Percentiles rank a stretch among this genome's conserved stretches.
phyloP scores from a whole-genome alignment of 2,797 vertebrate genomes.

The Brachyalestes nurse region DNA sequence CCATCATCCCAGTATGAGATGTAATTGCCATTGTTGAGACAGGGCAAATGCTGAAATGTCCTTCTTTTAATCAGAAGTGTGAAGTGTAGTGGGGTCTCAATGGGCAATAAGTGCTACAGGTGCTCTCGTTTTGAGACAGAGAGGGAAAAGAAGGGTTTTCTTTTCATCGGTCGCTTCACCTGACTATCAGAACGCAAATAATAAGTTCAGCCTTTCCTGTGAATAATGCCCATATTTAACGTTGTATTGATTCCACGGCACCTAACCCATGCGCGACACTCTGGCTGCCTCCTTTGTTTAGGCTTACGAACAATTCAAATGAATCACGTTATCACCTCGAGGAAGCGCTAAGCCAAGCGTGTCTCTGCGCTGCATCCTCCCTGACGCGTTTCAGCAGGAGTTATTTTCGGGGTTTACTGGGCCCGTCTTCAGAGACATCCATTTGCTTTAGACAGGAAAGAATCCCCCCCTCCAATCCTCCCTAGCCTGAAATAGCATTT shows the following conservation, averaged over 20 bases:
- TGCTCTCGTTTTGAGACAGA: neutral
- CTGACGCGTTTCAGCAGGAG: conserved; percentile 53
- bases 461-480: conserved; percentile 3
- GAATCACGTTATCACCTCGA: conserved; percentile 63
- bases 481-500: conserved; percentile 65
- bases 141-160: neutral
- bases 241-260: neutral
- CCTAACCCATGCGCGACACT: conserved; percentile 12
- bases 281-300: conserved; percentile 40
- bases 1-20: neutral
- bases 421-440: conserved; percentile 62
- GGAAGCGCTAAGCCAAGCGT: conserved; percentile 41
- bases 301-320: conserved; percentile 48
- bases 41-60: neutral
- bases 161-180: conserved; percentile 9
- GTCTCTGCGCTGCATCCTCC: conserved; percentile 37
- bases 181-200: conserved; percentile 3
- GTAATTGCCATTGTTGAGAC: neutral
- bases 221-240: conserved; percentile 24
- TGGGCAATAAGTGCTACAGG: conserved; percentile 18
- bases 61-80: neutral
- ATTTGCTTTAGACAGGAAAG: conserved; percentile 64
- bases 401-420: conserved; percentile 66
- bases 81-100: neutral
- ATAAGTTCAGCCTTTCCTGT: conserved; percentile 4